Percentiles rank a stretch among this genome's conserved stretches.
phyloP scores from a whole-genome alignment of 2,113 vertebrate species.

The Podilymbus podiceps region DNA sequence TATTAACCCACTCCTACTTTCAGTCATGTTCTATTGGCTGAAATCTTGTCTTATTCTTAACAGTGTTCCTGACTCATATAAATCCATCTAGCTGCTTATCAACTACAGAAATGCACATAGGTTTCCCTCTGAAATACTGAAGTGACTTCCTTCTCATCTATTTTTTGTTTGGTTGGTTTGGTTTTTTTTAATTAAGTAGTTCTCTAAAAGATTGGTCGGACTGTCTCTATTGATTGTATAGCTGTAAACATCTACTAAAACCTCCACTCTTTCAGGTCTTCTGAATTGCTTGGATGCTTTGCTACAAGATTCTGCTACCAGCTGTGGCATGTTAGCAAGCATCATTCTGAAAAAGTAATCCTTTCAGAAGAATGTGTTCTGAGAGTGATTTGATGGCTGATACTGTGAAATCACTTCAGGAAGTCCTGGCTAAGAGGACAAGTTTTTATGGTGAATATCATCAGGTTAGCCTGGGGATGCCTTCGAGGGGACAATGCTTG shows the following conservation, averaged over 20 bases:
- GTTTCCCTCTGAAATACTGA: background rate
- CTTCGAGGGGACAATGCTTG: background rate
- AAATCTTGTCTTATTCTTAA: background rate
- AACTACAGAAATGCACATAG: background rate
- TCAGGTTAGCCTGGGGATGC: background rate
- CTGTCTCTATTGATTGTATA: background rate
- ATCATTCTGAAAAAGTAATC: background rate
- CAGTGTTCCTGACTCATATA: background rate
- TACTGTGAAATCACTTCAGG: background rate
- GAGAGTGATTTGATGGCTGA: background rate
- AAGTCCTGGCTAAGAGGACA: background rate
- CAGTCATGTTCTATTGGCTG: background rate
- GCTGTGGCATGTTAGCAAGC: background rate
- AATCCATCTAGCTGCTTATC: background rate
- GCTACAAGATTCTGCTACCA: background rate
- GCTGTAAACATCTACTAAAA: background rate
- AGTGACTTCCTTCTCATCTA: background rate
- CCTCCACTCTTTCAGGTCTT: background rate
- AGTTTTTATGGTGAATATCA: background rate
- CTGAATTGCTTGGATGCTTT: background rate
- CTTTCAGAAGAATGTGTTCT: background rate
- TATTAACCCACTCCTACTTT: constrained; percentile 1
- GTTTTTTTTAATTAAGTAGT: background rate
- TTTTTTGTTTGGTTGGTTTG: background rate
- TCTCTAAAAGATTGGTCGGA: background rate